Evolutionary conservation across 2,113 vertebrate genomes (phyloP), one percentile per base, ranked within the genome.

Genomic region (Tyrannus savana): DNA sequence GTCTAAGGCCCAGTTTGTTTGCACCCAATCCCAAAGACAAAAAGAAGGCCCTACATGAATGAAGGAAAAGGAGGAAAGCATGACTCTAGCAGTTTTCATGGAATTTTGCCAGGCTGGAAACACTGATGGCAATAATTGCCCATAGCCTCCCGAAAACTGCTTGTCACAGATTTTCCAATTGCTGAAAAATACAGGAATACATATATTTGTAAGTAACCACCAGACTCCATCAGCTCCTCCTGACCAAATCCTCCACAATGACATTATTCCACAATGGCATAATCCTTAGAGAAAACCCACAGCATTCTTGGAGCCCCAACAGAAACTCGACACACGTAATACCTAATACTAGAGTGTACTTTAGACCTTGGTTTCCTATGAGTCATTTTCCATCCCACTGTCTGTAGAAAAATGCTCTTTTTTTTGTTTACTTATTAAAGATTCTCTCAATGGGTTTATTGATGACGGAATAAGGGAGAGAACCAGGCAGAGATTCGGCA

Each of bases 331-430:
- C 90, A 72, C 94, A 69, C 42, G 93, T 83, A 91, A 96, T 96
- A 95, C 94, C 95, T 92, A 37, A 87, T 52, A 37, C 87, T 33
- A n/a, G 89, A 87, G 93, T 60, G 81, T 72, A 47, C 56, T 89
- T 85, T 6, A 87, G 50, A 59, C 91, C 93, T 76, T 66, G n/a
- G 13, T 94, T 83, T 66, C 97, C 97, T 82, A 33, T 95, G 97
- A 97, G 86, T 97, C 97, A 97, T 96, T 97, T 97, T 97, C 97
- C 97, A 95, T 52, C 96, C 94, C 91, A 30, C 94, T 90, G 84
- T 77, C 93, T 75, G 58, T 18, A 39, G 47, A 92, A 87, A 90
- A 92, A 91, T 18, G 58, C 72, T n/a, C 18, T 63, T 80, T 42
- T 55, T n/a, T 10, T 44, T 19, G 14, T 96, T 97, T 97, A 37